These are phyloP conservation scores for Sminthurides aquaticus DNA, from an alignment of 2,888 invertebrate genomes.

Conservation along the genomic window DNA sequence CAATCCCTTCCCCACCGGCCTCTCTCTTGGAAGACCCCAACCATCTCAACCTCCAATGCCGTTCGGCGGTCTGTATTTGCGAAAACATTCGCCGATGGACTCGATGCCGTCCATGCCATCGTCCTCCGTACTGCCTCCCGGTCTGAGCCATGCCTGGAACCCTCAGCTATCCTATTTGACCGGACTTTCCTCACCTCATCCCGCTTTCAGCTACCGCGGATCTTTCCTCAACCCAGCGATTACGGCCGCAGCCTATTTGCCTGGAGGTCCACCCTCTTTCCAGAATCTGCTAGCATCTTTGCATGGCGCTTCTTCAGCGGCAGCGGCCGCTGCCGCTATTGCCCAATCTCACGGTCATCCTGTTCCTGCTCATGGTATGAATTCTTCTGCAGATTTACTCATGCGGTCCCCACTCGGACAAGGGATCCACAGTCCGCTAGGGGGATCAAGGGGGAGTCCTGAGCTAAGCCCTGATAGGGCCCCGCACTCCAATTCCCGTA, in stretches of 20 bases:
- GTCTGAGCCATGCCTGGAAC: conserved; percentile 48
- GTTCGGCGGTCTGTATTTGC: conserved; percentile 69
- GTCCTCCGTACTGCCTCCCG: conserved; percentile 33
- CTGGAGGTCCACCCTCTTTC: conserved; percentile 61
- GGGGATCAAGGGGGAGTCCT: conserved; percentile 31
- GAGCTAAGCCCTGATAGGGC: conserved; percentile 34
- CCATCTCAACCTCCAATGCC: conserved; percentile 63
- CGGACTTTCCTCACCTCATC: conserved; percentile 49
- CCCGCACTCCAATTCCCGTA: conserved; percentile 21
- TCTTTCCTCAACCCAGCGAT: conserved; percentile 52
- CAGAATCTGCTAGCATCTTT: conserved; percentile 75
- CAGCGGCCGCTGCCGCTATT: conserved; percentile 38
- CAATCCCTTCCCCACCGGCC: conserved; percentile 60
- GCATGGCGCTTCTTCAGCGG: conserved; percentile 41
- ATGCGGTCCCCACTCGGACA: conserved; percentile 15
- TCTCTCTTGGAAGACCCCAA: conserved; percentile 56
- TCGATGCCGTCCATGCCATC: conserved; percentile 29
- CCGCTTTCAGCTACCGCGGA: conserved; percentile 32
- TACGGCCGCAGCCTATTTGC: conserved; percentile 57
- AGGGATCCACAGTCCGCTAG: conserved; percentile 14
- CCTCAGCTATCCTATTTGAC: conserved; percentile 46
- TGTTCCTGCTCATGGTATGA: conserved; percentile 9
- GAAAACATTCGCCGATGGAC: conserved; percentile 35
- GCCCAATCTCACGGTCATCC: conserved; percentile 16
- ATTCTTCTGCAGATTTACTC: conserved; percentile 18